A percentile compares a stretch with the other conserved stretches of the same genome.
These are phyloP conservation scores for Drosophila anomalata DNA, from an alignment of 2,888 invertebrate species.

Conservation along the genomic window DNA sequence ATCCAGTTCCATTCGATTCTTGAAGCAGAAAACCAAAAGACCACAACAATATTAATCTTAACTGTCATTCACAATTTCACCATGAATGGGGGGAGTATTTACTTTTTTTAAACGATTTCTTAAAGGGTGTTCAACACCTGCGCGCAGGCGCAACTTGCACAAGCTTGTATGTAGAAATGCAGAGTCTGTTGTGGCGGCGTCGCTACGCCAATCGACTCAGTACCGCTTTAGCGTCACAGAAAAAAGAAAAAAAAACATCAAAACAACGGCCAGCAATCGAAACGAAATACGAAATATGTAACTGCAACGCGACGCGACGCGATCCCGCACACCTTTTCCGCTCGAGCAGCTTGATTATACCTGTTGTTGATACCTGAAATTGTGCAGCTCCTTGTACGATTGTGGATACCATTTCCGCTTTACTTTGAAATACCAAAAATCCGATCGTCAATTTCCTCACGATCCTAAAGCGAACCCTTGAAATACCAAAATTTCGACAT, in stretches of 20 bases:
- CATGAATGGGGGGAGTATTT: not conserved
- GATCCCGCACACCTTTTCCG: slow-evolving; percentile 2
- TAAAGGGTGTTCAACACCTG: slow-evolving; percentile 26
- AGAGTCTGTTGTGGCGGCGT: not conserved
- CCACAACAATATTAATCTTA: not conserved
- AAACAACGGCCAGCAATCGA: not conserved
- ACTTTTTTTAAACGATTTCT: not conserved
- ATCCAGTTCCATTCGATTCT: slow-evolving; percentile 31
- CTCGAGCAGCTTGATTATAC: not conserved
- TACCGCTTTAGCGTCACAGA: not conserved
- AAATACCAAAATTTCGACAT: no score
- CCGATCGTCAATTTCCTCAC: no score
- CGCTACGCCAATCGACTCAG: not conserved
- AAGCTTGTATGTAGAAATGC: slow-evolving; percentile 7
- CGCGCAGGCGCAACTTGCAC: slow-evolving; percentile 40
- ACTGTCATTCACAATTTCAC: slow-evolving; percentile 5
- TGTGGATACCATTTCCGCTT: no score
- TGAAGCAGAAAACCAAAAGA: slow-evolving; percentile 9
- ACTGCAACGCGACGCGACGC: not conserved
- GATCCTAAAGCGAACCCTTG: no score
- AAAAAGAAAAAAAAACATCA: not conserved
- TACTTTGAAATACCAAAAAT: no score
- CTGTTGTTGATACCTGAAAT: not conserved
- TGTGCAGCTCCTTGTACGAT: no score
- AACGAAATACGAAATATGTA: not conserved